These are phyloP conservation scores for Sardinella longiceps DNA, from an alignment of 2,797 vertebrate genomes.

Conservation along the genomic window DNA sequence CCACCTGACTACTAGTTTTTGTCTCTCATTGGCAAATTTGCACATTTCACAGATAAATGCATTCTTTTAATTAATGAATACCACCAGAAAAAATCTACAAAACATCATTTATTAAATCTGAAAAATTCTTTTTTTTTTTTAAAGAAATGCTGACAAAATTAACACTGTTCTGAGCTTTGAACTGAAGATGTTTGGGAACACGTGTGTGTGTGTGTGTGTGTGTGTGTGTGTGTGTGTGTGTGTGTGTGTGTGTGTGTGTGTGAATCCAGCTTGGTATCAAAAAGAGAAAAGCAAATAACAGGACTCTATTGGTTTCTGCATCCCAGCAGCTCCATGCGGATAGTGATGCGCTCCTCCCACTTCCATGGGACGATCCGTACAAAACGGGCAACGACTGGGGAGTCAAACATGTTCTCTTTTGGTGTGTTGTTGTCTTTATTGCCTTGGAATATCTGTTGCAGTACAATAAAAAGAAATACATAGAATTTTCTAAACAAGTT, in stretches of 20 bases:
- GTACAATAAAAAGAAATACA: background rate
- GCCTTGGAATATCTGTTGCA: conserved; percentile 82
- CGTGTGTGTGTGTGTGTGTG: too few relatives aligned
- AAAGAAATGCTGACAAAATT: too few relatives aligned
- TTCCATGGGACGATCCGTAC: conserved; percentile 85
- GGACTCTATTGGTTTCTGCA: conserved; percentile 79
- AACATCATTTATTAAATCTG: too few relatives aligned
- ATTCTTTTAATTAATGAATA: too few relatives aligned
- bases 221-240: too few relatives aligned
- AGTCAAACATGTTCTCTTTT: conserved; percentile 84
- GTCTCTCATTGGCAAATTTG: too few relatives aligned
- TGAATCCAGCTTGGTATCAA: conserved; percentile 13
- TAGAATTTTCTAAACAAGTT: background rate
- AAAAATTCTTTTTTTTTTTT: too few relatives aligned
- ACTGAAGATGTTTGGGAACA: too few relatives aligned
- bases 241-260: background rate
- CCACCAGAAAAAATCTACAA: too few relatives aligned
- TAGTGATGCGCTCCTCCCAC: conserved; percentile 85
- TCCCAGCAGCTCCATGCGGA: conserved; percentile 94
- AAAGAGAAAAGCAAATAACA: conserved; percentile 13
- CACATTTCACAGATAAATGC: too few relatives aligned
- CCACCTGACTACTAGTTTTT: too few relatives aligned
- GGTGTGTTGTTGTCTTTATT: conserved; percentile 83
- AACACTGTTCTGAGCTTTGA: too few relatives aligned
- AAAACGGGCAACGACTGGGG: conserved; percentile 82